These are phyloP conservation scores for Halictus rubicundus DNA, from an alignment of 1,140 invertebrate species.

Conservation along the genomic window DNA sequence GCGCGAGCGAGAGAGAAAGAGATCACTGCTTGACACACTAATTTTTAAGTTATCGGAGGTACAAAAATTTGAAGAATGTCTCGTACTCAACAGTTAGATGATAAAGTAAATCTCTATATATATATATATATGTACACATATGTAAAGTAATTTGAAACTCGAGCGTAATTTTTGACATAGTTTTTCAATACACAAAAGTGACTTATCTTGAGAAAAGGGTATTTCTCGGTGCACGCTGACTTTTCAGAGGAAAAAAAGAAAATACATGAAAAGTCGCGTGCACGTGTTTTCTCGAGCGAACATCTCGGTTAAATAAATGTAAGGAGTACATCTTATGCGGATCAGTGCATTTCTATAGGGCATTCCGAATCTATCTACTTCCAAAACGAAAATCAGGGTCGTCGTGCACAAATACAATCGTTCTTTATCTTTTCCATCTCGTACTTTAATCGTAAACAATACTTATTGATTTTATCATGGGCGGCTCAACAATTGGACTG, in stretches of 20 bases:
- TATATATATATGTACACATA: background rate
- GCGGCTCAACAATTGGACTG: too few relatives aligned
- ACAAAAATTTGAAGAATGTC: slow-evolving; percentile 55
- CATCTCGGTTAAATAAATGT: slow-evolving; percentile 57
- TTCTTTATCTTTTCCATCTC: too few relatives aligned
- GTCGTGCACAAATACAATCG: slow-evolving; percentile 5
- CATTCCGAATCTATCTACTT: slow-evolving; percentile 64
- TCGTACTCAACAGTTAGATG: slow-evolving; percentile 56
- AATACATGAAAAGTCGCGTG: slow-evolving; percentile 43
- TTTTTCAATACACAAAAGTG: slow-evolving; percentile 67
- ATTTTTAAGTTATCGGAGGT: slow-evolving; percentile 59
- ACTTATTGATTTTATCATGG: too few relatives aligned
- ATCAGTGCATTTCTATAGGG: slow-evolving; percentile 69
- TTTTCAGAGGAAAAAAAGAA: slow-evolving; percentile 6
- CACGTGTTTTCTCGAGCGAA: slow-evolving; percentile 47
- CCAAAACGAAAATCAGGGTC: slow-evolving; percentile 36
- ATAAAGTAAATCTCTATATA: slow-evolving; percentile 7
- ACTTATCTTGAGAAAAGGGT: slow-evolving; percentile 61
- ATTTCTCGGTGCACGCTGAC: slow-evolving; percentile 56
- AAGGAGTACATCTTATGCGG: slow-evolving; percentile 54
- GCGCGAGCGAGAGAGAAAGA: slow-evolving; percentile 6
- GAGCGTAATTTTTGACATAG: slow-evolving; percentile 63
- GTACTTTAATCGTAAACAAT: too few relatives aligned
- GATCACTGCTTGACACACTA: slow-evolving; percentile 57
- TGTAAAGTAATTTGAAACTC: slow-evolving; percentile 43